Evolutionary conservation across 2,888 invertebrate species (phyloP).

Genomic region (Drosophila fungiperda): DNA sequence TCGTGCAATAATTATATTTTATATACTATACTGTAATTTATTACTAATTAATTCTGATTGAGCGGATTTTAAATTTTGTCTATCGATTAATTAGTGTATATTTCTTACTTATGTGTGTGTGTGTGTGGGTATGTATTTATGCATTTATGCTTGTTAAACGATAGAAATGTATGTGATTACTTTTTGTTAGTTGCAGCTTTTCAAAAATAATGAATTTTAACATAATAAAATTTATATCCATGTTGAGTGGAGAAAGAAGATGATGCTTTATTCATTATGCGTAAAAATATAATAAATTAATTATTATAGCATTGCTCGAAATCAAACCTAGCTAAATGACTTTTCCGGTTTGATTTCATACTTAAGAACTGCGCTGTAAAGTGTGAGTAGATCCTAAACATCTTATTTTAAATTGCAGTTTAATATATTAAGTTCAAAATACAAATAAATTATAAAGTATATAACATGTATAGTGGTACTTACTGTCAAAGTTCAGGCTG

Average conservation of each 20-base stretch:
- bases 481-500: slow-evolving; percentile 99
- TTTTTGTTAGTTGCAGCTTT: neutral
- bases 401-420: neutral
- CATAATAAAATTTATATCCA: neutral
- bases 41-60: no score
- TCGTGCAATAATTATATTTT: neutral
- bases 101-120: neutral
- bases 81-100: neutral
- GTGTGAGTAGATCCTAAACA: neutral
- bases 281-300: neutral
- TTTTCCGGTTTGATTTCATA: neutral
- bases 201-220: neutral
- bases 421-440: neutral
- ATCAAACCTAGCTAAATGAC: neutral
- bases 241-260: neutral
- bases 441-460: neutral
- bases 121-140: neutral
- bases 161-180: neutral
- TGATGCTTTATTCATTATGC: neutral
- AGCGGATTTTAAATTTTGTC: neutral
- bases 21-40: neutral
- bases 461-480: slow-evolving; percentile 86
- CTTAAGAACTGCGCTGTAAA: neutral
- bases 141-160: neutral
- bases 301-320: neutral